phyloP scores from a whole-genome alignment of 2,113 vertebrate genomes.

The Cebus imitator region DNA sequence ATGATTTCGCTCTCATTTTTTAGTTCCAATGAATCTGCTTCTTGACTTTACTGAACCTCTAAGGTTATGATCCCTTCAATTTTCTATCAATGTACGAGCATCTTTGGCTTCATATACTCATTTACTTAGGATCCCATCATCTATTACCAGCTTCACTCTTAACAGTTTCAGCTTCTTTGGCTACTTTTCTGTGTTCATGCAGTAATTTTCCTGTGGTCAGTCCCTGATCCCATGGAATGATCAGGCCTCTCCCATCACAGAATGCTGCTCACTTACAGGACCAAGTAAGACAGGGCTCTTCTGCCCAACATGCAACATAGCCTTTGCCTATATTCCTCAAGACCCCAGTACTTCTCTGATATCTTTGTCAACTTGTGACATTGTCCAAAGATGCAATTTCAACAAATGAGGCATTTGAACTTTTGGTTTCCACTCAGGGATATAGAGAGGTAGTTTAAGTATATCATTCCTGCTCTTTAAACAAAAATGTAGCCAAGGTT shows the following conservation, averaged over 20 bases:
- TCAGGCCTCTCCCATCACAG: background rate
- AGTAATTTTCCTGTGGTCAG: background rate
- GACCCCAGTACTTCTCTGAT: background rate
- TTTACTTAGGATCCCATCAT: background rate
- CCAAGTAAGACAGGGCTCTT: background rate
- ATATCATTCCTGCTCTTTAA: background rate
- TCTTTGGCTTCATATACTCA: background rate
- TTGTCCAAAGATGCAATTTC: background rate
- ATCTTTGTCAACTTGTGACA: background rate
- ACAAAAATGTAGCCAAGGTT: background rate
- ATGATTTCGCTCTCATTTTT: background rate
- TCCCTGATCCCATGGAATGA: background rate
- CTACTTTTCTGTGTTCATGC: background rate
- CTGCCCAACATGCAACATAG: background rate
- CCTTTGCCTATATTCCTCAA: background rate
- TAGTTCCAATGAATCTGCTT: background rate
- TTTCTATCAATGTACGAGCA: background rate
- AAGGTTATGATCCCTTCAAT: background rate
- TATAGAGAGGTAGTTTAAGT: background rate
- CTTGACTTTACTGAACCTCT: background rate
- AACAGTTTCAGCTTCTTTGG: background rate
- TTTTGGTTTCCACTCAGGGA: background rate
- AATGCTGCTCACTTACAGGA: background rate
- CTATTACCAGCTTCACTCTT: background rate
- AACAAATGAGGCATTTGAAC: background rate